These are phyloP conservation scores for Zaprionus camerounensis DNA, from an alignment of 1,140 invertebrate genomes.

Conservation along the genomic window DNA sequence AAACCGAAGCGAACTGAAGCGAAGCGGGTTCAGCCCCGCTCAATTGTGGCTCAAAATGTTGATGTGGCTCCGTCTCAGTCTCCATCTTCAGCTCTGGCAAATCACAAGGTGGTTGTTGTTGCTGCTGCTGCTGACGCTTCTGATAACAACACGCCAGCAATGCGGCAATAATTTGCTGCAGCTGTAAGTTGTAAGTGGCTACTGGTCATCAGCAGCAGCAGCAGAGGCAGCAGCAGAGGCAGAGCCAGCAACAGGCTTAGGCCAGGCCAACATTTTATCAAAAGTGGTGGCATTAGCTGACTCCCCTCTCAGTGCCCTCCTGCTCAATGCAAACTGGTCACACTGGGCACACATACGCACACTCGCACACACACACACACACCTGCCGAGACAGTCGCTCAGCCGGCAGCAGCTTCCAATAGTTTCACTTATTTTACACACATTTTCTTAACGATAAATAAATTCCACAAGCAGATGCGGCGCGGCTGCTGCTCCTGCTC, in stretches of 20 bases:
- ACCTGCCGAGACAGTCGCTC: conserved; percentile 33
- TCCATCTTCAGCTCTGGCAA: neutral
- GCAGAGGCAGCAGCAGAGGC: conserved; percentile 12
- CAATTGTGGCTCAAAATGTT: conserved; percentile 19
- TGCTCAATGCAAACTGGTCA: conserved; percentile 64
- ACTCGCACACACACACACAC: conserved; percentile 10
- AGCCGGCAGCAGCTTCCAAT: conserved; percentile 63
- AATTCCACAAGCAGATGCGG: conserved; percentile 79
- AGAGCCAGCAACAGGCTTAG: conserved; percentile 66
- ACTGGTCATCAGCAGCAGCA: conserved; percentile 69
- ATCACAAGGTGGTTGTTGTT: conserved; percentile 20
- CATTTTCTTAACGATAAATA: conserved; percentile 82
- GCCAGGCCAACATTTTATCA: conserved; percentile 75
- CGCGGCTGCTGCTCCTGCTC: conserved; percentile 32
- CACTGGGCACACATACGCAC: conserved; percentile 42
- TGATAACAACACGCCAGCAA: conserved; percentile 79
- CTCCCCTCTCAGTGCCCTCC: neutral
- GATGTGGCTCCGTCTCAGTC: conserved; percentile 2
- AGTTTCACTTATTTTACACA: conserved; percentile 82
- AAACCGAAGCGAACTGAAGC: conserved; percentile 46
- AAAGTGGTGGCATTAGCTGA: conserved; percentile 76
- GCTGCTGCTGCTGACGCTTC: conserved; percentile 46
- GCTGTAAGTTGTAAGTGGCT: conserved; percentile 59
- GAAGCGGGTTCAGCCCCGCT: conserved; percentile 11
- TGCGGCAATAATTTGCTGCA: conserved; percentile 77